Percentiles rank a stretch among this genome's conserved stretches.
Conservation (phyloP, 2,888 invertebrate species). For the Lysandra bellargus region DNA sequence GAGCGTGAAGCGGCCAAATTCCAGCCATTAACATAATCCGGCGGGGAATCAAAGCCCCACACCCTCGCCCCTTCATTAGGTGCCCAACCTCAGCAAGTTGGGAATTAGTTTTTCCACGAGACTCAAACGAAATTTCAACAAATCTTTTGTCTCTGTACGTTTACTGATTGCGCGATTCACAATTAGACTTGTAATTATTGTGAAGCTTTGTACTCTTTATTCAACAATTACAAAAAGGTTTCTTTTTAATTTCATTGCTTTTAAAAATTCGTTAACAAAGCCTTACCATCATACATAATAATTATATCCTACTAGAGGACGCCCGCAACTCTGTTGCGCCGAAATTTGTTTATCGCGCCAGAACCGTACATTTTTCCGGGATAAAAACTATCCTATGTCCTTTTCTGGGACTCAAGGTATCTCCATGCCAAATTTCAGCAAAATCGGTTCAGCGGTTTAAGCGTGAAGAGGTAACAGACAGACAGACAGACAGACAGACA, state of each 20-base stretch:
- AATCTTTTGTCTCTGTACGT: slow-evolving; percentile 17
- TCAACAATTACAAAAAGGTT: background rate
- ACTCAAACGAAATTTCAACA: slow-evolving; percentile 12
- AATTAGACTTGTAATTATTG: background rate
- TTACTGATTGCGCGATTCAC: background rate
- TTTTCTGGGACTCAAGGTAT: too few relatives aligned
- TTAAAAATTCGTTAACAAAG: background rate
- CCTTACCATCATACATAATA: too few relatives aligned
- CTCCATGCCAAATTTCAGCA: too few relatives aligned
- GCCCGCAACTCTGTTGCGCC: too few relatives aligned
- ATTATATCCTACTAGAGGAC: too few relatives aligned
- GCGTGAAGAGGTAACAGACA: too few relatives aligned
- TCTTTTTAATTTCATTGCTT: background rate
- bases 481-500: too few relatives aligned
- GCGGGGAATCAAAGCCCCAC: slow-evolving; percentile 41
- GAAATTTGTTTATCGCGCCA: too few relatives aligned
- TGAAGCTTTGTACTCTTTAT: background rate
- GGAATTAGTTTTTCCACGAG: slow-evolving; percentile 37
- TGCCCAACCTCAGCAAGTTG: slow-evolving; percentile 38
- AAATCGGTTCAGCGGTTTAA: too few relatives aligned
- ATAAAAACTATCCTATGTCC: too few relatives aligned
- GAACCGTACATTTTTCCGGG: too few relatives aligned
- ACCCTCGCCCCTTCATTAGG: slow-evolving; percentile 36
- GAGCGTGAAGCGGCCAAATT: slow-evolving; percentile 43
- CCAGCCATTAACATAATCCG: slow-evolving; percentile 47